Evolutionary conservation across 2,888 invertebrate species (phyloP), one percentile per base, ranked within the genome.

Genomic region (Nasonia oneida): DNA sequence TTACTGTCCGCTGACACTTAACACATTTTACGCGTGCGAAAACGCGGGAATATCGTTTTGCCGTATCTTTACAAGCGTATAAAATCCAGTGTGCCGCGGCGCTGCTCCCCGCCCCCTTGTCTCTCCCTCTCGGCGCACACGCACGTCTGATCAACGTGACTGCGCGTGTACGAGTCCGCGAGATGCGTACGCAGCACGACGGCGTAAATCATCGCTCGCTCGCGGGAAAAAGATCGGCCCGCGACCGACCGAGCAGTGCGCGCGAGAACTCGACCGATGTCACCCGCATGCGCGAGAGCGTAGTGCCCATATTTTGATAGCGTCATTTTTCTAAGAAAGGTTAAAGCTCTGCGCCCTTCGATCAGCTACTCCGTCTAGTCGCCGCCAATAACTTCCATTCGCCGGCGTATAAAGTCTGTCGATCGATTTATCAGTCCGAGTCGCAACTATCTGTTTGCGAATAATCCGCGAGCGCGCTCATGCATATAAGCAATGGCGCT

Each of bases 241-340:
- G 1, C 1, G 37, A 23, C 6, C 23, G 53, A 23, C 3, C 1
- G 12, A 23, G 50, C 15, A 15, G 37, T 37, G 23, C 5, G 42
- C 14, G 23, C 18, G 74, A 74, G 39, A 61, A 75, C 42, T 61
- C 78, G 80, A 87, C 85, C 86, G 88, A 88, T 87, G 85, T 88
- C 87, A 88, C 89, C 88, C 88, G 89, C 88, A 87, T 88, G 71
- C 39, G 15, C 14, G 64, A 47, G 77, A 8, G 10, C 10, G 8
- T 42, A 47, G 10, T 47, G 12, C 81, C 61, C 42, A 47, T 81
- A 39, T 61, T 81, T 42, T 74, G 81, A 81, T 81, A 81, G 64
- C 23, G 39, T 10, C 6, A 23, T 29, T 37, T 37, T 37, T 37
- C 4, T 4, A 37, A 37, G 37, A 29, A 29, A 29, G 1, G 29